phyloP scores from a whole-genome alignment of 2,113 vertebrate species.

The Caretta caretta region DNA sequence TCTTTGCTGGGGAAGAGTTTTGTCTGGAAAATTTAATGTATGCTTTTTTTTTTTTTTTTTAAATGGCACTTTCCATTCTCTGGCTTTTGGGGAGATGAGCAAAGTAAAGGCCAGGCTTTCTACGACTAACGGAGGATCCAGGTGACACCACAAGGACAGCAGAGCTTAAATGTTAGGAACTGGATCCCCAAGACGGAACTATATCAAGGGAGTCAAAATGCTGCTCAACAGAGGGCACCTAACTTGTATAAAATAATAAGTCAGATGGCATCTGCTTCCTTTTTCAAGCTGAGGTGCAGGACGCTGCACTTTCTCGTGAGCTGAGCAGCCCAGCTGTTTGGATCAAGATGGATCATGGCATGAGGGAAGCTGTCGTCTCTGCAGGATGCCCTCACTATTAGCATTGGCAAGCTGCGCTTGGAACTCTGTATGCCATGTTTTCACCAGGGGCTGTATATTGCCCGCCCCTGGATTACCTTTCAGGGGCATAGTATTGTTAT shows the following conservation, averaged over 20 bases:
- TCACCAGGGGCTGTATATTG: fast-evolving
- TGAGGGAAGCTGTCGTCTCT: background rate
- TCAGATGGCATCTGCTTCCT: background rate
- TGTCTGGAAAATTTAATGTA: background rate
- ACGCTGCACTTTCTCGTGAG: background rate
- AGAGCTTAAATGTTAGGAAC: background rate
- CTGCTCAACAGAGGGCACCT: background rate
- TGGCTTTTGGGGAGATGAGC: background rate
- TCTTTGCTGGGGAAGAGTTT: background rate
- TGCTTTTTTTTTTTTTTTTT: too few relatives aligned
- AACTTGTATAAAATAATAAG: background rate
- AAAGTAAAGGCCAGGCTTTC: background rate
- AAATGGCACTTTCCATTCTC: background rate
- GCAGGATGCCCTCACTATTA: fast-evolving
- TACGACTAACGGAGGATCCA: background rate
- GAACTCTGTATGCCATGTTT: fast-evolving
- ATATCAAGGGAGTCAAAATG: fast-evolving
- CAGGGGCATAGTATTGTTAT: background rate
- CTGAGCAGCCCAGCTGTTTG: background rate
- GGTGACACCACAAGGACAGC: fast-evolving
- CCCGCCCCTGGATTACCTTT: background rate
- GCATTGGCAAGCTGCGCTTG: background rate
- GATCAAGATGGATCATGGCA: background rate
- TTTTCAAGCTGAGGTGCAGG: background rate
- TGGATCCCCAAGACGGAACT: too few relatives aligned